phyloP scores from a whole-genome alignment of 2,888 invertebrate genomes.

The Choristoneura rosaceana region DNA sequence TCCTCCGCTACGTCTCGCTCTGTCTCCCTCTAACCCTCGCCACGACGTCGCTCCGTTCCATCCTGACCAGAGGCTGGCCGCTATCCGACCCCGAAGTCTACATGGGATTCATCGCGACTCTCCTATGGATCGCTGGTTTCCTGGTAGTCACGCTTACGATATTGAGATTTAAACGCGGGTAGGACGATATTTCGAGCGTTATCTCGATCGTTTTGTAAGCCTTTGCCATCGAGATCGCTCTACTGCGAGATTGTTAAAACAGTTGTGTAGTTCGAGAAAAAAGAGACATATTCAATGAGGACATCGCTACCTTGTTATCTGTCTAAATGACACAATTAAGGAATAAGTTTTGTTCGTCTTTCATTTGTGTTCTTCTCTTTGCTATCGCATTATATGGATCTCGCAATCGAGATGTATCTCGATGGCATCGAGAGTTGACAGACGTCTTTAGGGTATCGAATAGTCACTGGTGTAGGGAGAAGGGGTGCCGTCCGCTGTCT shows the following conservation, averaged over 20 bases:
- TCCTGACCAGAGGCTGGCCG: slow-evolving; percentile 95
- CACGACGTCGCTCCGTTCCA: slow-evolving; percentile 95
- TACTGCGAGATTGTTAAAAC: not conserved
- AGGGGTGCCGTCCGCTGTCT: not conserved
- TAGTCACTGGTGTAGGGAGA: slow-evolving; percentile 2
- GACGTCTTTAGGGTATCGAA: slow-evolving; percentile 4
- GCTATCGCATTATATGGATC: not conserved
- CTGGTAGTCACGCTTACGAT: slow-evolving; percentile 92
- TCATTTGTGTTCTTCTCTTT: not conserved
- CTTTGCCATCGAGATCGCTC: not conserved
- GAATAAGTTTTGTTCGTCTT: not conserved
- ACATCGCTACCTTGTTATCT: too few species aligned
- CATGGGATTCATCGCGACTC: slow-evolving; percentile 93
- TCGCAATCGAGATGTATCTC: not conserved
- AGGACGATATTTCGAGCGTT: slow-evolving; percentile 48
- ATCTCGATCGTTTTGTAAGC: not conserved
- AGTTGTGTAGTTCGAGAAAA: not conserved
- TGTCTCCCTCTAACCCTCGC: slow-evolving; percentile 95
- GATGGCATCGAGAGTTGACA: not conserved
- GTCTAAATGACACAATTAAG: not conserved
- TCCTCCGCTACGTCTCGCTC: slow-evolving; percentile 92
- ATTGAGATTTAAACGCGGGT: slow-evolving; percentile 92
- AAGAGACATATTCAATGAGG: too few species aligned
- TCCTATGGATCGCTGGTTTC: slow-evolving; percentile 94
- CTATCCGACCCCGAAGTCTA: slow-evolving; percentile 93